These are phyloP conservation scores for Metaphire vulgaris DNA, from an alignment of 1,140 invertebrate genomes.

Conservation along the genomic window DNA sequence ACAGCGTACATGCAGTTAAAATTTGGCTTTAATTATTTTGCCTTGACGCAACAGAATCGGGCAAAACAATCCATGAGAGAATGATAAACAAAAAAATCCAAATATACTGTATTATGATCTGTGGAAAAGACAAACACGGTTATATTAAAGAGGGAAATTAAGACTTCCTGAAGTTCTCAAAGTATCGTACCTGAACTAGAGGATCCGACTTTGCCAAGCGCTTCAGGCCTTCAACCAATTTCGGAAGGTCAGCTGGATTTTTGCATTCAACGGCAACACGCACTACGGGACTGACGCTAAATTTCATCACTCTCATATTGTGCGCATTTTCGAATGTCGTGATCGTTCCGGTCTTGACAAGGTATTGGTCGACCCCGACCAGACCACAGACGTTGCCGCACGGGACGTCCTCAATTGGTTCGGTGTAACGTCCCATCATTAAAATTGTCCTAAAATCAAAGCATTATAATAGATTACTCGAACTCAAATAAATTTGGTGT, in stretches of 20 bases:
- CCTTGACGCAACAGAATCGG: too few relatives aligned
- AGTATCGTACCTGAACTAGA: slow-evolving; percentile 6
- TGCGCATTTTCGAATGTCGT: slow-evolving; percentile 51
- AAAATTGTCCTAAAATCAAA: slow-evolving; percentile 94
- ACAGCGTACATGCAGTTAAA: too few relatives aligned
- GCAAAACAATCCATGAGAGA: too few relatives aligned
- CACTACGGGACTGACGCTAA: slow-evolving; percentile 98
- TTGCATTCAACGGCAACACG: slow-evolving; percentile 98
- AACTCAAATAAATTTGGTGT: too few relatives aligned
- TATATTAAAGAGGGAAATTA: too few relatives aligned
- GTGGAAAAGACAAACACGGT: too few relatives aligned
- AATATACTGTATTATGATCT: too few relatives aligned
- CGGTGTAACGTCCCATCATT: slow-evolving; percentile 99
- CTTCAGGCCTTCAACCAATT: slow-evolving; percentile 93
- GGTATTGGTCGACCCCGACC: slow-evolving; percentile 98
- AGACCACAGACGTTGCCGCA: slow-evolving; percentile 99
- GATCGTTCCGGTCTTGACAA: slow-evolving; percentile 99
- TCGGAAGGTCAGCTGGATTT: slow-evolving; percentile 97
- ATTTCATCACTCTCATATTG: slow-evolving; percentile 55
- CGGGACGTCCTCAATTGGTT: slow-evolving; percentile 98
- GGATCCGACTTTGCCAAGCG: slow-evolving; percentile 54
- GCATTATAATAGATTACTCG: too few relatives aligned
- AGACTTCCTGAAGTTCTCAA: too few relatives aligned
- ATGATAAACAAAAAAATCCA: too few relatives aligned
- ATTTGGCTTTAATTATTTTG: too few relatives aligned